Evolutionary conservation across 1,140 invertebrate genomes (phyloP).

Genomic region (Leptestheria dahalacensis): DNA sequence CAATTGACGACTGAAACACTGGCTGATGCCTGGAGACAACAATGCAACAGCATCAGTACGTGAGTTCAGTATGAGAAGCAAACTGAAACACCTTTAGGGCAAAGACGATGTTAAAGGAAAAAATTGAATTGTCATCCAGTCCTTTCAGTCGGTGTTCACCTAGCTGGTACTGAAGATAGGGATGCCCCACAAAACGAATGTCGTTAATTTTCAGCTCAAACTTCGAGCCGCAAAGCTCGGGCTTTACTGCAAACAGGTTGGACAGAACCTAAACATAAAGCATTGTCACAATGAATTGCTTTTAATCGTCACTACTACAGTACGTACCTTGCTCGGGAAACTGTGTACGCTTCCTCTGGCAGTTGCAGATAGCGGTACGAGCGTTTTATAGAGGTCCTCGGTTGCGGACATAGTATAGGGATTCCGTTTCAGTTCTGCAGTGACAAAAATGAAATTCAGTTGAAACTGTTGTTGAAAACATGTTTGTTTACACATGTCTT

Average conservation of each 20-base stretch:
- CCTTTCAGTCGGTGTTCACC: background rate
- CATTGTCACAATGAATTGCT: background rate
- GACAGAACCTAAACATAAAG: conserved; percentile 45
- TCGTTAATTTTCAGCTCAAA: conserved; percentile 92
- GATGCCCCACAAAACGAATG: conserved; percentile 86
- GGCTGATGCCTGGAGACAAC: conserved; percentile 48
- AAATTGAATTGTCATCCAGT: conserved; percentile 37
- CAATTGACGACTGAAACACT: conserved; percentile 85
- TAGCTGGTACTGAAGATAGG: conserved; percentile 50
- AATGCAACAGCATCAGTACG: background rate
- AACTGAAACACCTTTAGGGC: conserved; percentile 44
- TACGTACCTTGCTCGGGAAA: conserved; percentile 13
- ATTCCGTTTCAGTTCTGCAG: conserved; percentile 1
- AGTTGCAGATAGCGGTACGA: background rate
- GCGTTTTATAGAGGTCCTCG: conserved; percentile 10
- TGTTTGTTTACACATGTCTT: background rate
- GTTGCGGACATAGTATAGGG: conserved; percentile 1
- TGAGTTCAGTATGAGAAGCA: background rate
- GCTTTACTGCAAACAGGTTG: conserved; percentile 79
- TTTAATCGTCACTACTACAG: background rate
- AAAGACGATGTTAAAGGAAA: conserved; percentile 84
- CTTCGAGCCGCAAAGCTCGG: conserved; percentile 70
- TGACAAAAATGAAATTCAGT: background rate
- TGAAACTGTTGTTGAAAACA: background rate
- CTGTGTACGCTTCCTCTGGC: conserved; percentile 4